These are phyloP conservation scores for Ictalurus punctatus DNA, from an alignment of 2,113 vertebrate genomes.

Conservation along the genomic window DNA sequence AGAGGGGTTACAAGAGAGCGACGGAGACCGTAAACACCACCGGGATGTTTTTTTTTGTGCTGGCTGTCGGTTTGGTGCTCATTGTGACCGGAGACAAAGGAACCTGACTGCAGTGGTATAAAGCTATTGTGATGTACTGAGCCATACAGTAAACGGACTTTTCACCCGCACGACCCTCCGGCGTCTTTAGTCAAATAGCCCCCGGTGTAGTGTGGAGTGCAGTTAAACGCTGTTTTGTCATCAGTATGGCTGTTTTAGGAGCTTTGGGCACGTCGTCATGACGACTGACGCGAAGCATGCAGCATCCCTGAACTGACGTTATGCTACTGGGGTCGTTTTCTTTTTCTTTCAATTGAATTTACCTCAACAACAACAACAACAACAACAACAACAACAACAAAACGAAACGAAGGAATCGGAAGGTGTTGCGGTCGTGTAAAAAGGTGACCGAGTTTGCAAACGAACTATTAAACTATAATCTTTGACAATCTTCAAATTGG, in stretches of 20 bases:
- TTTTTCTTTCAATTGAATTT: background rate
- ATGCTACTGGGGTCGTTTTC: too few species aligned
- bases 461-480: background rate
- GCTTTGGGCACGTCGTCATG: slow-evolving; percentile 63
- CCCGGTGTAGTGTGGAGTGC: slow-evolving; percentile 62
- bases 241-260: slow-evolving; percentile 36
- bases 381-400: background rate
- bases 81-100: slow-evolving; percentile 70
- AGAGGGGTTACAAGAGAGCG: slow-evolving; percentile 67
- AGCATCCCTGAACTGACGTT: background rate
- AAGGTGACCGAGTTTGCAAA: background rate
- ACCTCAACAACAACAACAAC: too few species aligned
- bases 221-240: slow-evolving; percentile 65
- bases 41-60: slow-evolving; percentile 65
- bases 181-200: slow-evolving; percentile 60
- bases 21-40: slow-evolving; percentile 67
- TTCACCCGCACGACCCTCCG: slow-evolving; percentile 53
- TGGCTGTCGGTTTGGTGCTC: slow-evolving; percentile 59
- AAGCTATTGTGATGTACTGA: slow-evolving; percentile 79
- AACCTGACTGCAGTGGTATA: slow-evolving; percentile 70
- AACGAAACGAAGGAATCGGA: background rate
- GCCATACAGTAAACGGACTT: slow-evolving; percentile 77
- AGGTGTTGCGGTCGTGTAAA: background rate
- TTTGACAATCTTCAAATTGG: background rate
- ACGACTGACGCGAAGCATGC: slow-evolving; percentile 62